These are phyloP conservation scores for Pterois miles DNA, from an alignment of 2,797 vertebrate genomes.

Conservation along the genomic window DNA sequence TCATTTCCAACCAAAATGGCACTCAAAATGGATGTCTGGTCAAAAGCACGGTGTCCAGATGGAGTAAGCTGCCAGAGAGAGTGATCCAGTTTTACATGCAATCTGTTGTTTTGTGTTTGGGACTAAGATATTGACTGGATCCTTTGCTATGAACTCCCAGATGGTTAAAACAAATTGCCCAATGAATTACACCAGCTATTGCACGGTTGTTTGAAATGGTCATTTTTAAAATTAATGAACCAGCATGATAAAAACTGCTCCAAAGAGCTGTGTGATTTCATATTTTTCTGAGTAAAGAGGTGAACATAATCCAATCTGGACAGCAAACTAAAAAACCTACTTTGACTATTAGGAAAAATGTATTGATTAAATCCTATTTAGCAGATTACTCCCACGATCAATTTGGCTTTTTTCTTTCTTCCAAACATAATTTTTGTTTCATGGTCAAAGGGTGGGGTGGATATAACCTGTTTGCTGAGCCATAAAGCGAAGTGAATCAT, in stretches of 20 bases:
- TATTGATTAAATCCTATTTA: neutral
- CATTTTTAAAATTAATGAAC: constrained; percentile 15
- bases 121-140: constrained; percentile 39
- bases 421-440: constrained; percentile 1
- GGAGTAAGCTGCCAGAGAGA: constrained; percentile 45
- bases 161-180: constrained; percentile 46
- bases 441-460: neutral
- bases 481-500: constrained; percentile 12
- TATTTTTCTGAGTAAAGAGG: neutral
- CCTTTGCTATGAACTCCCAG: constrained; percentile 40
- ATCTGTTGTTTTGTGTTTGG: constrained; percentile 62
- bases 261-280: neutral
- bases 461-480: constrained; percentile 8
- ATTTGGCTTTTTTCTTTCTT: neutral
- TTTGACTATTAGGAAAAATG: neutral
- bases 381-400: neutral
- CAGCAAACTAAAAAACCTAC: neutral
- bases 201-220: constrained; percentile 14
- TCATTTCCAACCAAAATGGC: constrained; percentile 43
- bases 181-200: constrained; percentile 28
- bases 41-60: constrained; percentile 61
- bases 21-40: constrained; percentile 35
- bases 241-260: neutral
- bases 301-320: constrained; percentile 21
- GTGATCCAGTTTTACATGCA: constrained; percentile 56